phyloP scores from a whole-genome alignment of 2,113 vertebrate genomes.

The Leucosticte australis region DNA sequence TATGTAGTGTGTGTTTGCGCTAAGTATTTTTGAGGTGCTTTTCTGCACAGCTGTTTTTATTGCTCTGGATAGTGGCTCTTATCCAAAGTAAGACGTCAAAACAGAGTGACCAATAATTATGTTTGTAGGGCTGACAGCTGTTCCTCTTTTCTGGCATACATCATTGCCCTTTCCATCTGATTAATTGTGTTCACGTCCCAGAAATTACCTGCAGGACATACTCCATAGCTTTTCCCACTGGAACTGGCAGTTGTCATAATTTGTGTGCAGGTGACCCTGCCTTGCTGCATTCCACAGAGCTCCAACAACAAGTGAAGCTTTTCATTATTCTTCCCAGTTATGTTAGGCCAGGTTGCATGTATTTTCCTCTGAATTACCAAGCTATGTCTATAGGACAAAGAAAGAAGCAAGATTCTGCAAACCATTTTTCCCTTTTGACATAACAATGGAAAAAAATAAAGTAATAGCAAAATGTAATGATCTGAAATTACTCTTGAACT shows the following conservation, averaged over 20 bases:
- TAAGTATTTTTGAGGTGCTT: background rate
- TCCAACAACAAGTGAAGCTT: background rate
- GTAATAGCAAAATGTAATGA: background rate
- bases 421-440: background rate
- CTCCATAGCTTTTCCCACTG: background rate
- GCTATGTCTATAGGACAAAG: background rate
- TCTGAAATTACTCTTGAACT: background rate
- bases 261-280: background rate
- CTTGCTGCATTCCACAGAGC: background rate
- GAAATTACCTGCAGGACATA: background rate
- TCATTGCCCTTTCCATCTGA: background rate
- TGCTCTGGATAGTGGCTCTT: background rate
- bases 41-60: constrained; percentile 1
- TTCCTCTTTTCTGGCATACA: background rate
- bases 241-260: background rate
- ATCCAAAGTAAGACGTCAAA: background rate
- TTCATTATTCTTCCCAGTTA: background rate
- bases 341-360: background rate
- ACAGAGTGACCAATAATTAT: background rate
- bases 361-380: background rate
- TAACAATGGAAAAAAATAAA: background rate
- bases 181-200: background rate
- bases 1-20: background rate
- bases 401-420: background rate
- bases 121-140: background rate